These are phyloP conservation scores for Chaenocephalus aceratus DNA, from an alignment of 2,113 vertebrate species.

Conservation along the genomic window DNA sequence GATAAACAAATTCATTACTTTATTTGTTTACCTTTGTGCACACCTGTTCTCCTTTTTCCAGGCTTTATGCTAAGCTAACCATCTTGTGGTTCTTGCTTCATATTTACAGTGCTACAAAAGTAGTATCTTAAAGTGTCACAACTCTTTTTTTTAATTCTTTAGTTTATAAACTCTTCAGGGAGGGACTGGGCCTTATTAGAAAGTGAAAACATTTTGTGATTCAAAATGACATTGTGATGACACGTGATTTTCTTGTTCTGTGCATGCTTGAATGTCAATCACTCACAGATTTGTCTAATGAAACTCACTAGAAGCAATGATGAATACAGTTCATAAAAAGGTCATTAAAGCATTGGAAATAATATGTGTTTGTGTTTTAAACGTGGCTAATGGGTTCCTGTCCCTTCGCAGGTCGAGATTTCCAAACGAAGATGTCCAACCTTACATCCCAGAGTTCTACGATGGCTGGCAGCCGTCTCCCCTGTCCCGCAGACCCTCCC, in stretches of 20 bases:
- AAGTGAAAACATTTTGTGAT: neutral
- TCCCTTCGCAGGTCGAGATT: slow-evolving; percentile 75
- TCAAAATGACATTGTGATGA: neutral
- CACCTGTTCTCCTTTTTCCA: neutral
- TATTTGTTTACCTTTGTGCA: neutral
- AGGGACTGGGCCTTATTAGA: neutral
- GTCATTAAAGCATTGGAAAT: neutral
- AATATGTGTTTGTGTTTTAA: neutral
- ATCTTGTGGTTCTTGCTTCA: neutral
- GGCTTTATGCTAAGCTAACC: neutral
- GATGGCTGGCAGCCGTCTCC: slow-evolving; percentile 86
- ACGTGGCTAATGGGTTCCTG: neutral
- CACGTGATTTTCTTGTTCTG: neutral
- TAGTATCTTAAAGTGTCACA: neutral
- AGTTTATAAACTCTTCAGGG: neutral
- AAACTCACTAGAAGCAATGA: neutral
- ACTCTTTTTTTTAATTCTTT: neutral
- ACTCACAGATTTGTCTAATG: neutral
- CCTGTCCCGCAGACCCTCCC: slow-evolving; percentile 21
- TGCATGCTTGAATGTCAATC: neutral
- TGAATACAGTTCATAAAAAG: neutral
- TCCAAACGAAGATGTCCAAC: slow-evolving; percentile 72
- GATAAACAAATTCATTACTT: neutral
- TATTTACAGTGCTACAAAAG: neutral
- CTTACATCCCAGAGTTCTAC: slow-evolving; percentile 84